Percentiles rank a stretch among this genome's conserved stretches.
Conservation (phyloP, 2,113 vertebrate species). For the Opisthocomus hoazin region DNA sequence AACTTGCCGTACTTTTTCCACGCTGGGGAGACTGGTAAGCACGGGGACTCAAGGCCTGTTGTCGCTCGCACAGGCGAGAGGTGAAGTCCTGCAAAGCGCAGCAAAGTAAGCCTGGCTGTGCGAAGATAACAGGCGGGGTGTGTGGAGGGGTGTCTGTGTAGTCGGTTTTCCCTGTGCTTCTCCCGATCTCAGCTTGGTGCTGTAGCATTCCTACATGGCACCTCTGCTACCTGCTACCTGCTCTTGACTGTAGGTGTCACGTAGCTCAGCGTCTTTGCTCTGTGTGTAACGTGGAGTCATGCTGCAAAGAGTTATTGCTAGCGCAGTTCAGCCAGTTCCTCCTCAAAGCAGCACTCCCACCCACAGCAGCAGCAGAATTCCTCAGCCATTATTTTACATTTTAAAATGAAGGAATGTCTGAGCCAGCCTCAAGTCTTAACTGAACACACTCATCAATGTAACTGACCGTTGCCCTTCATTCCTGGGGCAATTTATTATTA, state of each 20-base stretch:
- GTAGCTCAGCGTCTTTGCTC: not conserved
- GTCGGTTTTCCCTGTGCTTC: not conserved
- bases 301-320: not conserved
- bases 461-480: not conserved
- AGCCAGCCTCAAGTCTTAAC: not conserved
- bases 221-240: not conserved
- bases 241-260: not conserved
- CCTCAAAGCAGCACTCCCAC: not conserved
- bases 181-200: not conserved
- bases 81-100: not conserved
- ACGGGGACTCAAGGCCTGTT: not conserved
- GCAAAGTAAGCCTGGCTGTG: not conserved
- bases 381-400: not conserved
- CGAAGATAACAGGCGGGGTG: no score
- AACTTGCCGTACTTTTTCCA: conserved; percentile 88
- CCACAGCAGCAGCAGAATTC: not conserved
- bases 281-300: not conserved
- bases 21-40: conserved; percentile 88
- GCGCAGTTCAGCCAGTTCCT: not conserved
- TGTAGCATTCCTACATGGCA: not conserved
- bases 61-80: not conserved
- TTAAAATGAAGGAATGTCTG: not conserved
- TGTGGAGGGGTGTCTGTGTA: not conserved
- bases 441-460: not conserved
- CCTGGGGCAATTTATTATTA: not conserved